phyloP scores from a whole-genome alignment of 2,888 invertebrate genomes.

The Omphaloscelis lunosa region DNA sequence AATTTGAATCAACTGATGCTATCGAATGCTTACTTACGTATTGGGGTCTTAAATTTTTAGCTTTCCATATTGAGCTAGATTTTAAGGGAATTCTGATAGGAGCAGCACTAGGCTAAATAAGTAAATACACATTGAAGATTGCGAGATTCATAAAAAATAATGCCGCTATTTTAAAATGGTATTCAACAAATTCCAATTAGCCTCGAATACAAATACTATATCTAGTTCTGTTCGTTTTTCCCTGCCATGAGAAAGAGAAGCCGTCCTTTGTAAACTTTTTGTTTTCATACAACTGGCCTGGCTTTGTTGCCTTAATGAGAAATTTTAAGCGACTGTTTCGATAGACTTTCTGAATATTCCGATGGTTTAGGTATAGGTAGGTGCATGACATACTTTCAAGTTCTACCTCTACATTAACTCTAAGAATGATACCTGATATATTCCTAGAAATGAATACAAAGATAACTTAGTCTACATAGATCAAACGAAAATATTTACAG shows the following conservation, averaged over 20 bases:
- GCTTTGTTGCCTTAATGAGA: slow-evolving; percentile 74
- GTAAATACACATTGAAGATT: neutral
- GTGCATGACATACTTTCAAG: slow-evolving; percentile 5
- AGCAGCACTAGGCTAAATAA: neutral
- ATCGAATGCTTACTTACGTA: slow-evolving; percentile 19
- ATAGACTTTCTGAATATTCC: slow-evolving; percentile 67
- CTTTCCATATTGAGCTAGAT: neutral
- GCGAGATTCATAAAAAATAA: neutral
- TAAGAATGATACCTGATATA: neutral
- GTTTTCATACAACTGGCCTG: slow-evolving; percentile 58
- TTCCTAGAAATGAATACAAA: neutral
- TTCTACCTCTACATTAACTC: neutral
- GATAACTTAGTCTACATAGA: neutral
- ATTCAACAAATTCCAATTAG: slow-evolving; percentile 10
- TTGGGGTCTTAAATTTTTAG: slow-evolving; percentile 12
- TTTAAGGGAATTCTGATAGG: neutral
- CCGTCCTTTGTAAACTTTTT: slow-evolving; percentile 46
- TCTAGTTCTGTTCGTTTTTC: slow-evolving; percentile 26
- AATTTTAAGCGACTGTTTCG: slow-evolving; percentile 68
- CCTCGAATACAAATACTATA: slow-evolving; percentile 12
- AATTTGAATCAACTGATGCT: slow-evolving; percentile 26
- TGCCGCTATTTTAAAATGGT: slow-evolving; percentile 2
- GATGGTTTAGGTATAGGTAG: slow-evolving; percentile 56
- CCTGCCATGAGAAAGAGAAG: slow-evolving; percentile 25
- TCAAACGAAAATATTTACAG: neutral